Evolutionary conservation across 2,888 invertebrate species (phyloP).

Genomic region (Lasius fuliginosus): DNA sequence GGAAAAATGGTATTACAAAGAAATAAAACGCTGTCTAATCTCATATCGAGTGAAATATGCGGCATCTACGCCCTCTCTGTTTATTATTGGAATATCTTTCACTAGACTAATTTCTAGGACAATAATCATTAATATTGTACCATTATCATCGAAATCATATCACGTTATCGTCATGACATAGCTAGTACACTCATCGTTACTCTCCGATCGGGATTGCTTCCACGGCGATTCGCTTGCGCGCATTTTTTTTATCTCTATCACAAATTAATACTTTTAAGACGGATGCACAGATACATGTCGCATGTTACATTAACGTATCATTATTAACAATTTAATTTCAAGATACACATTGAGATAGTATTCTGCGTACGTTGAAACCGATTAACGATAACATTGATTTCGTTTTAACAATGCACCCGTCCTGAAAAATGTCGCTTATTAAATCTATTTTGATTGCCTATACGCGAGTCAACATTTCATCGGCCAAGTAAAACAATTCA

Average conservation of each 20-base stretch:
- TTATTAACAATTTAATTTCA: conserved; percentile 20
- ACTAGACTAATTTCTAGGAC: conserved; percentile 82
- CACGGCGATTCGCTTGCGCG: conserved; percentile 51
- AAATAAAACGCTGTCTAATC: conserved; percentile 41
- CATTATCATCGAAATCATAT: conserved; percentile 79
- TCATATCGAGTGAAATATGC: conserved; percentile 72
- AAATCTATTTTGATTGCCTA: conserved; percentile 68
- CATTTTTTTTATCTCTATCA: conserved; percentile 34
- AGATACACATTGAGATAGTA: conserved; percentile 36
- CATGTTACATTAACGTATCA: conserved; percentile 17
- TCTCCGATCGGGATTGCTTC: conserved; percentile 60
- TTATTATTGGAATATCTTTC: conserved; percentile 81
- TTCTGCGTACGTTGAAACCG: conserved; percentile 26
- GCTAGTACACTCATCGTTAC: conserved; percentile 66
- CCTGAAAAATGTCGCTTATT: conserved; percentile 55
- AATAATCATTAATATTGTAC: conserved; percentile 83
- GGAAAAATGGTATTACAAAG: conserved; percentile 47
- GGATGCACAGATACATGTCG: conserved; percentile 58
- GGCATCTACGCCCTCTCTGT: conserved; percentile 80
- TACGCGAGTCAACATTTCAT: conserved; percentile 60
- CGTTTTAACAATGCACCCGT: conserved; percentile 57
- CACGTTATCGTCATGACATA: conserved; percentile 75
- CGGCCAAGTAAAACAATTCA: conserved; percentile 57
- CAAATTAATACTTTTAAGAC: conserved; percentile 61
- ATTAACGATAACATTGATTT: conserved; percentile 15